Evolutionary conservation across 2,797 vertebrate genomes (phyloP).

Genomic region (Acanthis flammea): DNA sequence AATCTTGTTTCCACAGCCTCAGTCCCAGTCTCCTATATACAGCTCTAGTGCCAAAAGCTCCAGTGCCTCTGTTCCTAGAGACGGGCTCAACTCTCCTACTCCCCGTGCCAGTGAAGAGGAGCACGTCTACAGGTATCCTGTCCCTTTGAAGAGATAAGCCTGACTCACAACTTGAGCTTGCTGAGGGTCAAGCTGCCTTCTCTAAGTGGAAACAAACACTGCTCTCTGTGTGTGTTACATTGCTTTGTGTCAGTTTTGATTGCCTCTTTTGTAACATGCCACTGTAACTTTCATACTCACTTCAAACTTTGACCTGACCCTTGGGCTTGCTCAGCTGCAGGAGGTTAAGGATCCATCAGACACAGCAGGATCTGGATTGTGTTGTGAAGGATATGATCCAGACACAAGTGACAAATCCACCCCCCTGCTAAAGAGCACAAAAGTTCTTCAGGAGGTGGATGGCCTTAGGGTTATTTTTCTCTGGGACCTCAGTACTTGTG

Average conservation of each 20-base stretch:
- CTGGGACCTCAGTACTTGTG: neutral
- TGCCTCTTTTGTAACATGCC: neutral
- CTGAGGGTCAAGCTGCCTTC: neutral
- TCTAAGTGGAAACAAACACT: neutral
- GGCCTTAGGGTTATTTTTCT: neutral
- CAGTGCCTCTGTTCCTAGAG: slow-evolving; percentile 77
- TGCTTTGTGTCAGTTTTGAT: neutral
- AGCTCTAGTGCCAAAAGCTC: slow-evolving; percentile 77
- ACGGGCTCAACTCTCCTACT: slow-evolving; percentile 79
- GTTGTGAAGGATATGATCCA: neutral
- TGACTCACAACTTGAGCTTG: neutral
- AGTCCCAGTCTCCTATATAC: slow-evolving; percentile 77
- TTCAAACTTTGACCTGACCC: neutral
- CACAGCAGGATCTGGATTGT: neutral
- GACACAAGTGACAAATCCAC: neutral
- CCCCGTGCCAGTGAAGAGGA: slow-evolving; percentile 87
- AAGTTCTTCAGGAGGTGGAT: neutral
- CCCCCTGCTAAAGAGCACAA: neutral
- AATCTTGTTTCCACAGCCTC: slow-evolving; percentile 56
- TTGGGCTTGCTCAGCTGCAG: neutral
- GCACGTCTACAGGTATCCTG: slow-evolving; percentile 92
- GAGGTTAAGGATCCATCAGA: neutral
- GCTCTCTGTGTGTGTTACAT: neutral
- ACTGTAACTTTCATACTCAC: neutral
- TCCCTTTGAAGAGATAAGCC: neutral